Evolutionary conservation across 2,113 vertebrate genomes (phyloP), one percentile per base, ranked within the genome.

Genomic region (Dasyurus viverrinus): DNA sequence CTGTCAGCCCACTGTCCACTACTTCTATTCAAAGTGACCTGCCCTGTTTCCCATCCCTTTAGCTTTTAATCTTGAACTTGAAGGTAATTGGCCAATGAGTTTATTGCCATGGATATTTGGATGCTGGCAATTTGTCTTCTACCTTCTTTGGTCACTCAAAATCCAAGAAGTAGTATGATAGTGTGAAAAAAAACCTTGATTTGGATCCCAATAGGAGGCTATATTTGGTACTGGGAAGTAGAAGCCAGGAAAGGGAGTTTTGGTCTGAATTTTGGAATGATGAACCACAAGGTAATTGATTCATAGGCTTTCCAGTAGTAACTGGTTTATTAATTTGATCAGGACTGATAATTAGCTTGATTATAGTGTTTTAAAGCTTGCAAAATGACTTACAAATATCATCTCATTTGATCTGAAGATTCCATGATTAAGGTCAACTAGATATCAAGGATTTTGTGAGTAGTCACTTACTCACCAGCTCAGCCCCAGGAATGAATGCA

Each of bases 171-270:
- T 3, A n/a, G 16, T 22, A n/a, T 1, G 6, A 76, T n/a, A 76
- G 68, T 4, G 12, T n/a, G 16, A 76, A 8, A 14, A 8, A 14
- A n/a, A 5, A 0, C 3, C 60, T 22, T 2, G 60, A 68, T 68
- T 36, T 36, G 60, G 12, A 14, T 22, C 68, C 68, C 36, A 76
- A n/a, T 19, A n/a, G 36, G 14, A 7, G 6, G 36, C 68, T 22
- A n/a, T 11, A 19, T 1, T 0, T 7, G 14, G n/a, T 76, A n/a
- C 36, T n/a, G 16, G 1, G 16, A 8, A n/a, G 68, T 19, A 1
- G 68, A 76, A 76, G 68, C 68, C 68, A n/a, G 14, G 36, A 16
- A n/a, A 76, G 36, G 55, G 36, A n/a, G 3, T 76, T 76, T n/a
- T 76, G 36, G 8, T 76, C 68, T 76, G 68, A 9, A 8, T 48